Evolutionary conservation across 2,113 vertebrate species (phyloP).

Genomic region (Pachycephala philippinensis): DNA sequence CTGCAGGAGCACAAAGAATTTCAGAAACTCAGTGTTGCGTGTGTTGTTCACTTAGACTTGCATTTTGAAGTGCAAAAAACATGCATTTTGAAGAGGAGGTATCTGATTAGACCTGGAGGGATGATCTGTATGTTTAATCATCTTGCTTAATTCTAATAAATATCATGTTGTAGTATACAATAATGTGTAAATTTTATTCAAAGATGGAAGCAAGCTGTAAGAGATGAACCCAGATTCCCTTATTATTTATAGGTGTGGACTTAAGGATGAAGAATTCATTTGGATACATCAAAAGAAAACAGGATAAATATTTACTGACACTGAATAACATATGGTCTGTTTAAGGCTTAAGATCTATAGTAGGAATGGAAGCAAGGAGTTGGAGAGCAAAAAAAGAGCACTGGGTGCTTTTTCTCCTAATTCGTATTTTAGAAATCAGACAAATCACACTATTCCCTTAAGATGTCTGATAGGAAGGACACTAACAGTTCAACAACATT

Average conservation of each 20-base stretch:
- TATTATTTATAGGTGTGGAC: neutral
- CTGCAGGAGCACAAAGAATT: slow-evolving; percentile 7
- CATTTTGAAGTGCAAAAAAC: no score
- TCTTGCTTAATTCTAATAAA: neutral
- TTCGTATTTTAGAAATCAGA: neutral
- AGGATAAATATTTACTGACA: neutral
- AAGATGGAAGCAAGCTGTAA: neutral
- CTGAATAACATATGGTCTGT: neutral
- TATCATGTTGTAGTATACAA: neutral
- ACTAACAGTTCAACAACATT: neutral
- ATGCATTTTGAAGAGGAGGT: neutral
- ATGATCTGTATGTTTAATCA: neutral
- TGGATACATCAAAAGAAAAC: neutral
- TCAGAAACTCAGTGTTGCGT: neutral
- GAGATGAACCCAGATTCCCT: neutral
- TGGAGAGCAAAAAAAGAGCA: neutral
- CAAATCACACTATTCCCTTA: neutral
- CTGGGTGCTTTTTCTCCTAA: neutral
- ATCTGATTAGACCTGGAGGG: neutral
- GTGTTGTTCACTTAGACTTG: neutral
- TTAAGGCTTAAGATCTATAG: neutral
- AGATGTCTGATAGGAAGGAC: neutral
- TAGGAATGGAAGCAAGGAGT: neutral
- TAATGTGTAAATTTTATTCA: neutral
- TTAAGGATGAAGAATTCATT: neutral